Percentiles rank a stretch among this genome's conserved stretches.
phyloP scores from a whole-genome alignment of 2,888 invertebrate species.

The Rhynchonema sp. region DNA sequence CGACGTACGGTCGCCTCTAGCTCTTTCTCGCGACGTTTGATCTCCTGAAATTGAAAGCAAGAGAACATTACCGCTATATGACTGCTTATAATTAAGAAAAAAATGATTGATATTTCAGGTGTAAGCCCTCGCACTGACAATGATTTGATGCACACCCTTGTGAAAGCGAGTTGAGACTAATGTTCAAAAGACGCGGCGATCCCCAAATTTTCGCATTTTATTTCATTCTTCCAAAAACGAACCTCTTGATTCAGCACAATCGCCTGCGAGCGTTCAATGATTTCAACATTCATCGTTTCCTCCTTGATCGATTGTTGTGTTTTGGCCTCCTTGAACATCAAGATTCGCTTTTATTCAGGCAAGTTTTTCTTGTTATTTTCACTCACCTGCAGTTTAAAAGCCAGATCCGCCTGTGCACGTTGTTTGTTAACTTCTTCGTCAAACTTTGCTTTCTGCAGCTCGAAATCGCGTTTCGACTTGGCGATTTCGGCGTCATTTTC shows the following conservation, averaged over 20 bases:
- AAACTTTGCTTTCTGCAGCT: background rate
- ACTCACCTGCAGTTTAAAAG: background rate
- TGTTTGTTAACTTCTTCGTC: background rate
- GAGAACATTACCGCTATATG: too few species aligned
- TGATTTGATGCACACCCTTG: too few species aligned
- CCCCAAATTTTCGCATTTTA: background rate
- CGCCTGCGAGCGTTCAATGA: conserved; percentile 74
- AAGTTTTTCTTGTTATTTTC: background rate
- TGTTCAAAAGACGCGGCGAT: too few species aligned
- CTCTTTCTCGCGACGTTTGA: conserved; percentile 68
- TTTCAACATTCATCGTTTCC: conserved; percentile 71
- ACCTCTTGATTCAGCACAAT: conserved; percentile 63
- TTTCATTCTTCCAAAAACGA: background rate
- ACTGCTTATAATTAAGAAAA: too few species aligned
- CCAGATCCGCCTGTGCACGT: background rate
- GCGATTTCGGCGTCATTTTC: background rate
- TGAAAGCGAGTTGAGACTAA: too few species aligned
- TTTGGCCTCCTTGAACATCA: conserved; percentile 68
- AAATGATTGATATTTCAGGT: too few species aligned
- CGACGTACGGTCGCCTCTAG: conserved; percentile 75
- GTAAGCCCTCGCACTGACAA: too few species aligned
- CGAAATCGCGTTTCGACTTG: background rate
- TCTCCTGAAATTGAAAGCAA: conserved; percentile 63
- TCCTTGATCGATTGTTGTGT: conserved; percentile 86
- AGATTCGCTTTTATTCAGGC: background rate